Evolutionary conservation across 2,113 vertebrate species (phyloP).

Genomic region (Tyto alba): DNA sequence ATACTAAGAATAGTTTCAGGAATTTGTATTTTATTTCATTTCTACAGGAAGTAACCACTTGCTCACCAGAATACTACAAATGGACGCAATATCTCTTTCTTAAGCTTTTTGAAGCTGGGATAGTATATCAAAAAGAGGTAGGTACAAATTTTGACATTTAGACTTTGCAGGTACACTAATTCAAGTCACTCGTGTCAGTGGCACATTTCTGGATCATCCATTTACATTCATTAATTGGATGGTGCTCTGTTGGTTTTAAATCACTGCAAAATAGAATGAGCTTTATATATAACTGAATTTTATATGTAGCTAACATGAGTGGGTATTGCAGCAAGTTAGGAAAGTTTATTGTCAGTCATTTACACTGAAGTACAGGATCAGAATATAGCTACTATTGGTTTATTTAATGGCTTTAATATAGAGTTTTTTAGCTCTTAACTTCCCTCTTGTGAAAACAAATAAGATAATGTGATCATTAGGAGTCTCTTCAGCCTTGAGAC

Average conservation of each 20-base stretch:
- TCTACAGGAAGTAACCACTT: slow-evolving; percentile 91
- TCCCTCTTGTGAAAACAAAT: background rate
- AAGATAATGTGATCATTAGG: background rate
- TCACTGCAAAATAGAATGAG: background rate
- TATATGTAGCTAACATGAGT: background rate
- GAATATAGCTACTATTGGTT: background rate
- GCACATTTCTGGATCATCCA: background rate
- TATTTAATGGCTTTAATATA: background rate
- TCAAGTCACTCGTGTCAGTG: background rate
- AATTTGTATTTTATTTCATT: background rate
- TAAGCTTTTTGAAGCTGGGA: slow-evolving; percentile 88
- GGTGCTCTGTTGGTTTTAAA: background rate
- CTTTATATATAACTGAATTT: background rate
- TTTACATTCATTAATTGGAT: background rate
- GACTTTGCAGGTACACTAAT: background rate
- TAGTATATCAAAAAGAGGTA: slow-evolving; percentile 97
- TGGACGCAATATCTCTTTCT: slow-evolving; percentile 97
- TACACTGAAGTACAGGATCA: background rate
- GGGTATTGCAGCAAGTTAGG: background rate
- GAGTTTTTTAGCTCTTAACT: background rate
- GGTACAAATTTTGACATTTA: background rate
- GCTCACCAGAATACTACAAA: slow-evolving; percentile 91
- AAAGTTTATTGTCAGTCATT: background rate
- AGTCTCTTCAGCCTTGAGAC: background rate
- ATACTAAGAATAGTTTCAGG: background rate